These are phyloP conservation scores for Malaclemys terrapin DNA, from an alignment of 2,113 vertebrate species.

Conservation along the genomic window DNA sequence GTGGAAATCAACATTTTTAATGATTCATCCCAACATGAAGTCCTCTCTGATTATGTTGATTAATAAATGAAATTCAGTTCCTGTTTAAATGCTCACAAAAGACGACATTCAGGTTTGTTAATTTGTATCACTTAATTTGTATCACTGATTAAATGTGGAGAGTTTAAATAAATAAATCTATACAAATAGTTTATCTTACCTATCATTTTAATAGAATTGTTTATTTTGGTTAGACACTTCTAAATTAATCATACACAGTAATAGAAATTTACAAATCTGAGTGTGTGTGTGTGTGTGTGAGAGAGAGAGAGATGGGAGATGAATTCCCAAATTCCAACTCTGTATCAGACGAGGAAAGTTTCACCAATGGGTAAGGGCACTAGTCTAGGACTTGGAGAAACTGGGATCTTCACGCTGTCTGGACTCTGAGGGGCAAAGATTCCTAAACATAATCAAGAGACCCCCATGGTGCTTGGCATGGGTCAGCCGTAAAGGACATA, in stretches of 20 bases:
- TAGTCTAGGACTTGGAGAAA: background rate
- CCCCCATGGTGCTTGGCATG: background rate
- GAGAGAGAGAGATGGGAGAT: background rate
- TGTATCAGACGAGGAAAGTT: background rate
- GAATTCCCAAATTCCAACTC: background rate
- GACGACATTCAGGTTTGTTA: rapidly evolving
- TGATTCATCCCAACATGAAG: background rate
- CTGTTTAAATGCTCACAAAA: background rate
- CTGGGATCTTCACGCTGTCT: background rate
- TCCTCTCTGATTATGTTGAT: background rate
- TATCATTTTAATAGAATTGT: background rate
- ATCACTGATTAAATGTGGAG: background rate
- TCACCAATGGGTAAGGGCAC: background rate
- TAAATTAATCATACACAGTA: background rate
- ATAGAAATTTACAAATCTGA: background rate
- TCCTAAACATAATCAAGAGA: background rate
- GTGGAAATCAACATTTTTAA: background rate
- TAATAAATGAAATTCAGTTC: background rate
- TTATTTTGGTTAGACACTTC: background rate
- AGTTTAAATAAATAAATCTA: background rate
- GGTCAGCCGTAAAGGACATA: background rate
- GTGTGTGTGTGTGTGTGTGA: background rate
- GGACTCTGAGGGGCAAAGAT: background rate
- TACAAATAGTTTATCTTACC: background rate
- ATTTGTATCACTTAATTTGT: background rate